These are phyloP conservation scores for Pomatostomus ruficeps DNA, from an alignment of 2,113 vertebrate species.

Conservation along the genomic window DNA sequence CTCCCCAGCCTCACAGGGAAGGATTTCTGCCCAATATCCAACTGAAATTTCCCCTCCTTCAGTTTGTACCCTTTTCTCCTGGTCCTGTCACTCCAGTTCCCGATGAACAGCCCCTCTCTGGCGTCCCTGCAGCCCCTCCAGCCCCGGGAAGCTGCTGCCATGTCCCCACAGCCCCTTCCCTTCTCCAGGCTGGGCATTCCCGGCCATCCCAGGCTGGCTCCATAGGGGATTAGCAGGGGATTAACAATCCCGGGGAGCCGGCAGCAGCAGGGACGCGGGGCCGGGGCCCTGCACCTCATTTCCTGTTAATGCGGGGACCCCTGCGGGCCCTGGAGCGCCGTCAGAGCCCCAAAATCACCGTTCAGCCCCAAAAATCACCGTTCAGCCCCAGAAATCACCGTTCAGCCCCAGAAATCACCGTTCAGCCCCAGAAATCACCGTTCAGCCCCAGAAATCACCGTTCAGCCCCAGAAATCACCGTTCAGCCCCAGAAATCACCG, in stretches of 20 bases:
- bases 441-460: background rate
- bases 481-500: background rate
- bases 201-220: background rate
- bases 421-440: background rate
- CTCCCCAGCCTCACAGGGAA: background rate
- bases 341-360: rapidly evolving
- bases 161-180: background rate
- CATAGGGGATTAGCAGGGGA: rapidly evolving
- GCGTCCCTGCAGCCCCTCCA: background rate
- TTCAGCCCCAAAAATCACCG: background rate
- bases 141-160: rapidly evolving
- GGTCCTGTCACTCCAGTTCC: background rate
- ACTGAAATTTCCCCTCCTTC: background rate
- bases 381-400: background rate
- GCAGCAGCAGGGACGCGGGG: rapidly evolving
- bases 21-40: background rate
- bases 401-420: background rate
- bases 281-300: rapidly evolving
- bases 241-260: background rate
- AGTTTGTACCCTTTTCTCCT: rapidly evolving
- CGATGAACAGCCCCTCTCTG: background rate
- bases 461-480: background rate
- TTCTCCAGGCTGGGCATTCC: background rate
- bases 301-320: rapidly evolving
- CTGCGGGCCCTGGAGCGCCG: rapidly evolving